Percentiles rank a stretch among this genome's conserved stretches.
These are phyloP conservation scores for Serranus cabrilla DNA, from an alignment of 2,797 vertebrate genomes.

Conservation along the genomic window DNA sequence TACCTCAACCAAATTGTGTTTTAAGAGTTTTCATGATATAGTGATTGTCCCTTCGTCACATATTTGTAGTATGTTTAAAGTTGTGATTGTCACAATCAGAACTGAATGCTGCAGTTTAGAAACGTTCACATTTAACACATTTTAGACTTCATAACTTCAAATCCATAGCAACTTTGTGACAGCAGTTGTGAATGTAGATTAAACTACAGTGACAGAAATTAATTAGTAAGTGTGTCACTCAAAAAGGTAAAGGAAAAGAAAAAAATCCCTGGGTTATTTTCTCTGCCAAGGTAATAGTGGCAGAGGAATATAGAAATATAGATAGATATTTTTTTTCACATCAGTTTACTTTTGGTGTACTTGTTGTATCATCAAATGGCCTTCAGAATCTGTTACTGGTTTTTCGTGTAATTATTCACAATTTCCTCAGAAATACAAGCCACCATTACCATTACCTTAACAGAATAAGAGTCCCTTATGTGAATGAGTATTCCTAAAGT, in stretches of 20 bases:
- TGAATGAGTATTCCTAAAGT: not conserved
- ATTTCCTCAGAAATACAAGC: not conserved
- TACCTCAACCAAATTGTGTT: too few species aligned
- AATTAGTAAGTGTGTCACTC: not conserved
- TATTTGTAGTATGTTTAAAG: too few species aligned
- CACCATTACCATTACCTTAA: slow-evolving; percentile 12
- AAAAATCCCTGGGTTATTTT: not conserved
- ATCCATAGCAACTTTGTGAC: not conserved
- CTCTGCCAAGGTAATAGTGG: not conserved
- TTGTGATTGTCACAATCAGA: too few species aligned
- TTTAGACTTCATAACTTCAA: not conserved
- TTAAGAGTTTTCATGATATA: too few species aligned
- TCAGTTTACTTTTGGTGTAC: not conserved
- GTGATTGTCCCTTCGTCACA: too few species aligned
- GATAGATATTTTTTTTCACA: not conserved
- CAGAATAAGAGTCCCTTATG: slow-evolving; percentile 20
- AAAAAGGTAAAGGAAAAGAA: not conserved
- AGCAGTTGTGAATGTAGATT: not conserved
- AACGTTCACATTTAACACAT: too few species aligned
- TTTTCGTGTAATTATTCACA: not conserved
- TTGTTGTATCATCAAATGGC: not conserved
- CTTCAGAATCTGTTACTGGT: not conserved
- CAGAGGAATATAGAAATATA: not conserved
- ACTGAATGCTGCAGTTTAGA: too few species aligned
- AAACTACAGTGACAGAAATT: not conserved